Conservation (phyloP, 2,797 vertebrate species). For the Pipistrellus pipistrellus region DNA sequence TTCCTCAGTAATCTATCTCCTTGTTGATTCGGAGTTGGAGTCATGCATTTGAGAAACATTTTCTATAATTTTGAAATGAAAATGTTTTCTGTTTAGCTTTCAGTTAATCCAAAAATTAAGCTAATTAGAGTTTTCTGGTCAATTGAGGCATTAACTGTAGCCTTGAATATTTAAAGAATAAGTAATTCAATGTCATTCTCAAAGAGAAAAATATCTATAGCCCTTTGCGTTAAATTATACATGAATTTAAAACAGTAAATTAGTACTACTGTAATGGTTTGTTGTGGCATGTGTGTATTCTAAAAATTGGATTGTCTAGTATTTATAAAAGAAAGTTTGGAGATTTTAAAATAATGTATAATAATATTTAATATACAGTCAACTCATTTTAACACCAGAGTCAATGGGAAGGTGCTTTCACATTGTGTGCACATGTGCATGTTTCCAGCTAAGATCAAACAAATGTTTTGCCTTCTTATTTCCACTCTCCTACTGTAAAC, state of each 20-base stretch:
- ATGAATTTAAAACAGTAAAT: background rate
- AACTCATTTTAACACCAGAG: background rate
- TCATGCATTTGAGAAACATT: background rate
- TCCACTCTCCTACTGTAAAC: background rate
- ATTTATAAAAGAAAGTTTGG: background rate
- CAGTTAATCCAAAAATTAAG: conserved; percentile 1
- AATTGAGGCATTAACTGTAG: background rate
- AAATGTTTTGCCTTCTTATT: background rate
- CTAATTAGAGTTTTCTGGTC: background rate
- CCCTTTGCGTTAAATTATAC: background rate
- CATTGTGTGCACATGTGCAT: background rate
- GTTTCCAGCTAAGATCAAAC: background rate
- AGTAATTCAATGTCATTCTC: background rate
- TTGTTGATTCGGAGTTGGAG: background rate
- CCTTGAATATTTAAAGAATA: background rate
- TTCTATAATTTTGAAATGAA: conserved; percentile 19
- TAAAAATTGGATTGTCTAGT: background rate
- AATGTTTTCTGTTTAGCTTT: conserved; percentile 8
- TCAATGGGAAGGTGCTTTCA: background rate
- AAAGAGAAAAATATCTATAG: background rate
- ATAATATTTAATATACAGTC: background rate
- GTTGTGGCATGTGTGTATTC: background rate
- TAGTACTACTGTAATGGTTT: background rate
- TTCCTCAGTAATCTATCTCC: background rate
- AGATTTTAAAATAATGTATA: background rate